phyloP scores from a whole-genome alignment of 2,797 vertebrate genomes.

The Alauda arvensis region DNA sequence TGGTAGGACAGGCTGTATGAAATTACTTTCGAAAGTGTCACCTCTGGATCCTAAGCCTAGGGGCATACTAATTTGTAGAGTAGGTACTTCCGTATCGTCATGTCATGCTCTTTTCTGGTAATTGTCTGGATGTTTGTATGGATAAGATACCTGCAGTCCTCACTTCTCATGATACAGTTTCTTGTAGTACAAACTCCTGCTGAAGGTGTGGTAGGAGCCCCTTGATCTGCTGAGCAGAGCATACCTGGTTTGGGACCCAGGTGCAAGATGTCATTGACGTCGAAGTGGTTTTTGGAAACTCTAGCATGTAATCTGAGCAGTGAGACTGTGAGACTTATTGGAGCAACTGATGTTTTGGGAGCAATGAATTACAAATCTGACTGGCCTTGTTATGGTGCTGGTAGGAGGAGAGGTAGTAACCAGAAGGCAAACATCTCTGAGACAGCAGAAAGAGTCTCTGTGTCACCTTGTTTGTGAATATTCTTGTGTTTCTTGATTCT shows the following conservation, averaged over 20 bases:
- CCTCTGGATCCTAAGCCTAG: background rate
- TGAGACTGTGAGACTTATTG: background rate
- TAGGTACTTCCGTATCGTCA: background rate
- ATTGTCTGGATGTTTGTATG: background rate
- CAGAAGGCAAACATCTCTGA: background rate
- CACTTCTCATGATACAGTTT: rapidly evolving
- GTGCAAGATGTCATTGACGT: background rate
- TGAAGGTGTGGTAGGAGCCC: background rate
- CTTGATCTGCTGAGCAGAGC: background rate
- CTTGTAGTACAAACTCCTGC: background rate
- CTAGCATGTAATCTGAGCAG: background rate
- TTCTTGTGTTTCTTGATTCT: background rate
- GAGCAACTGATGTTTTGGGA: background rate
- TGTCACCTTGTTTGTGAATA: background rate
- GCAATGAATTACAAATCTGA: background rate
- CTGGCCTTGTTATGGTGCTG: background rate
- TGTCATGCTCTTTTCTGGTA: background rate
- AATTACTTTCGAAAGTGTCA: background rate
- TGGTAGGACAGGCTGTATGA: background rate
- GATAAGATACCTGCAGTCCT: background rate
- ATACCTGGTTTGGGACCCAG: background rate
- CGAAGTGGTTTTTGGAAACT: background rate
- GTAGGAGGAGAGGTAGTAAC: background rate
- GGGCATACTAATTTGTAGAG: background rate
- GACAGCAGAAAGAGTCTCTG: background rate